Base-by-base conservation (phyloP, 2,113 vertebrate genomes). In the Macrotus californicus region DNA sequence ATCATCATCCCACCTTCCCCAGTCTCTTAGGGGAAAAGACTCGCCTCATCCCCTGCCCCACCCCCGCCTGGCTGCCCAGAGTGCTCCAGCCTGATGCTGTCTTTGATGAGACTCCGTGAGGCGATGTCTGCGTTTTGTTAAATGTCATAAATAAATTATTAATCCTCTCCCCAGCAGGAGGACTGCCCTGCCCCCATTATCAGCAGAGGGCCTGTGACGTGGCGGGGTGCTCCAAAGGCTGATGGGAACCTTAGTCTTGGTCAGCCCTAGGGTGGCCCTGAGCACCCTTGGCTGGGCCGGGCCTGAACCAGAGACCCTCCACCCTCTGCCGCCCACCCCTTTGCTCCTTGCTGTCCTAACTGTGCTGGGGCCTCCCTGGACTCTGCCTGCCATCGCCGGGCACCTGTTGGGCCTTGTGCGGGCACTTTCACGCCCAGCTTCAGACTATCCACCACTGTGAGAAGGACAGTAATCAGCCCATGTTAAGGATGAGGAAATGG, bases 121-220 rank as follows among this genome's bases (percentile, higher is more conserved):
- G 85, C 92, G 94, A 94, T 91, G 94, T 95, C 97, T 96, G 95
- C 93, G 85, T 88, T 96, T 95, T 92, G 96, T 94, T 93, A 96
- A 97, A 94, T 94, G 96, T 97, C 87, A 90, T 96, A 95, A 96
- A 93, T 96, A 95, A 96, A 96, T 96, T 86, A 97, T 95, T 90
- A 91, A 92, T 94, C 16, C 13, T 92, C 29, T 77, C 87, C 86
- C 34, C 80, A 76, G 76, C 4, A 0, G 90, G 61, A 64, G 48
- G 61, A 15, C 79, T 15, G 21, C 46, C n/a, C 24, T 13, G 0
- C 31, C 50, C 52, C 73, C n/a, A 4, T 46, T 12, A 29, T 82
- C 50, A 29, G 59, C 87, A 15, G 34, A 72, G n/a, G 31, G 50
- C 48, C 69, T 39, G 22, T 64, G 89, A 54, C 8, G 1, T 43